Conservation (phyloP, 2,113 vertebrate species). For the Pteronura brasiliensis region DNA sequence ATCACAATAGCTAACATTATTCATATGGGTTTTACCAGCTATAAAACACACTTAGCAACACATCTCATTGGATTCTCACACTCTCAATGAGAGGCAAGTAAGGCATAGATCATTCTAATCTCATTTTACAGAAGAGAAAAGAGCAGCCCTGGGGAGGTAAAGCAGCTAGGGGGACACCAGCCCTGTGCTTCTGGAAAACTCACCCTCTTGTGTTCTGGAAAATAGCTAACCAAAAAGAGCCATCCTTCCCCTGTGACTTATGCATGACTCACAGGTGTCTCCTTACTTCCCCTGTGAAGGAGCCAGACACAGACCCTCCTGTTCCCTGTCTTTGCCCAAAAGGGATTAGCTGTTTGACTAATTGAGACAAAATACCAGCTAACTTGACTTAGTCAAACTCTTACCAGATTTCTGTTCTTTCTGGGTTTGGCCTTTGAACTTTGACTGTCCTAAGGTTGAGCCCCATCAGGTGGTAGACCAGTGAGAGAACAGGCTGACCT, state of each 20-base stretch:
- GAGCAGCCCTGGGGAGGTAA: neutral
- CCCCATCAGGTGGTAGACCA: neutral
- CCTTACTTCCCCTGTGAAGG: neutral
- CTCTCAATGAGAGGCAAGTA: neutral
- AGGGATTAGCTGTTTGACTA: neutral
- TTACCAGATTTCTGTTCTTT: neutral
- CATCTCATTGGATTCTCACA: neutral
- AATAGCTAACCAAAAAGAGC: neutral
- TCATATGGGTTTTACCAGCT: neutral
- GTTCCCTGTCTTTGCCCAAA: neutral
- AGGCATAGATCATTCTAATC: neutral
- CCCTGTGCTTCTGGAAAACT: neutral
- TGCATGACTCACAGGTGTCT: accelerated
- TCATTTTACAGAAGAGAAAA: neutral
- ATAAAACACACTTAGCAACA: neutral
- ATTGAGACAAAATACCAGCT: neutral
- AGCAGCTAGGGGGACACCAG: no score
- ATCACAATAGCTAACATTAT: neutral
- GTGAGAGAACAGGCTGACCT: neutral
- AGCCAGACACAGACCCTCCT: neutral
- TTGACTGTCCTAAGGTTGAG: neutral
- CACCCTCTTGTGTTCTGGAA: neutral
- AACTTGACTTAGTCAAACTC: neutral
- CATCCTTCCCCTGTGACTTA: neutral
- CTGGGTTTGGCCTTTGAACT: neutral